Evolutionary conservation across 2,797 vertebrate genomes (phyloP), one percentile per base, ranked within the genome.

Genomic region (Anguilla pacifica): DNA sequence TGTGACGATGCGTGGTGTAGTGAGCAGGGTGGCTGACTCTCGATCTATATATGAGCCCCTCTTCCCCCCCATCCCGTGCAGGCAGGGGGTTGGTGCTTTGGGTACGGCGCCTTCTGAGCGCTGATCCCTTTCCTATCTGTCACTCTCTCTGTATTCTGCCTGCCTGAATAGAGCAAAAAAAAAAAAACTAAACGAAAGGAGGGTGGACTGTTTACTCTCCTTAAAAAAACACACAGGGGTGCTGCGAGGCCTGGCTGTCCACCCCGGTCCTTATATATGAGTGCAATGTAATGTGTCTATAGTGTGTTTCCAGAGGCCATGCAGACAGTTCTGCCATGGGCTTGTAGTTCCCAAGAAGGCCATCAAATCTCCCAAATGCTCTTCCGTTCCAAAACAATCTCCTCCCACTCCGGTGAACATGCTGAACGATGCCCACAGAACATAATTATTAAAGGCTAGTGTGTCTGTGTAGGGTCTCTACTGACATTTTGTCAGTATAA

Each of bases 351-450:
- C 3, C 13, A 39, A 77, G 4, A 35, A 31, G 70, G 72, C 31
- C 31, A 39, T 70, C 64, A 28, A 70, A 70, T 70, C 5, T 5
- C 70, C 70, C 94, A 93, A 92, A 93, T 94, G 93, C 92, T 94
- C 90, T 87, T 92, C 89, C 87, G 86, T 74, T 91, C 90, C 90
- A 92, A 91, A 90, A 86, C 87, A 87, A 89, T 91, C 91, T 88
- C 89, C 70, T 57, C 31, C 86, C 86, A 59, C 17, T 59, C 57
- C 64, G 11, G 28, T 28, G 64, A 70, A n/a, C 9, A 28, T n/a
- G 25, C 64, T 28, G 64, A 70, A 70, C 25, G n/a, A 70, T 70
- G 64, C 64, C 64, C 64, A 7, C 64, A 59, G 57, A 59, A 19
- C n/a, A 70, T 2, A n/a, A 64, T 19, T 25, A 17, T 64, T 64